Evolutionary conservation across 64 coral and sea anemone genomes (phyloP), one percentile per base, ranked within the genome.

Genomic region (Astreopora myriophthalma): DNA sequence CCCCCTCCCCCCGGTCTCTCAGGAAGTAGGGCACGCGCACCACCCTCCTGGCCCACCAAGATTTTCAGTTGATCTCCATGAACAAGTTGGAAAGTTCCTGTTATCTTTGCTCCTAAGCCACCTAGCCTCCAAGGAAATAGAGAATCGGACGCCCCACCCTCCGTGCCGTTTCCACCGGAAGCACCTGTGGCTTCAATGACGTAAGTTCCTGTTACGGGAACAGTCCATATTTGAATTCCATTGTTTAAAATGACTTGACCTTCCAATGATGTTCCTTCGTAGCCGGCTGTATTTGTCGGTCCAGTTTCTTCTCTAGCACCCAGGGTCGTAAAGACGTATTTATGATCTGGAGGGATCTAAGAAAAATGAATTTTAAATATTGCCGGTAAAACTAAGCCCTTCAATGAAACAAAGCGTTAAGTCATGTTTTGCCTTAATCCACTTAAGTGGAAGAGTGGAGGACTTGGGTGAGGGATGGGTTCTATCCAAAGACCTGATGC

Each of bases 181-280:
- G 44, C 92, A 31, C 92, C 85, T 39, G 32, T 26, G 30, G 65
- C 92, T 46, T 94, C 92, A 74, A 94, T 88, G 22, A 69, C 65
- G 51, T 94, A 94, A 24, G 23, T 74, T 87, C 92, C 92, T 22
- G 92, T 81, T 62, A 82, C 80, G 57, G 85, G 92, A 55, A 94
- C 92, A 73, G 75, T 88, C 86, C 92, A 94, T 48, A 89, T 84
- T 72, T 94, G 92, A 48, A 80, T 89, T 5, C 92, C 92, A 32
- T 83, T 71, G 64, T 48, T 52, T 26, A 94, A 44, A 46, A 24
- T 36, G 13, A 94, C 92, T 83, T 89, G 70, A 23, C 29, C 75
- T 31, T 94, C 92, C 1, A 94, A 73, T 28, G 73, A 48, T 17
- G 91, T 88, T 39, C 85, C 91, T 42, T 34, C 3, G n/a, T 93